Percentiles rank a stretch among this genome's conserved stretches.
These are phyloP conservation scores for Sebastolobus altivelis DNA, from an alignment of 2,797 vertebrate species.

Conservation along the genomic window DNA sequence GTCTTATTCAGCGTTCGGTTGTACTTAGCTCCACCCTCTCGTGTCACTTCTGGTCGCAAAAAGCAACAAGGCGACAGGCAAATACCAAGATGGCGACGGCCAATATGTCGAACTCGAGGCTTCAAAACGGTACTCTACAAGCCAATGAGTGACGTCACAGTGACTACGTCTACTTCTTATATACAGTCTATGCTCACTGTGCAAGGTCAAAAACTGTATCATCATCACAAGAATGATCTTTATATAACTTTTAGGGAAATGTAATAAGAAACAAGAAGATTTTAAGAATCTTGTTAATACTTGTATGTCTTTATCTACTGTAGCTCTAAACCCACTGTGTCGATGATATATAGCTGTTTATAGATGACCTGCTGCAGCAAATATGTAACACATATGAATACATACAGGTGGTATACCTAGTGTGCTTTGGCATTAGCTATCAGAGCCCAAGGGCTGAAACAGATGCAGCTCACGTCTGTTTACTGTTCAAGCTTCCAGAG, in stretches of 20 bases:
- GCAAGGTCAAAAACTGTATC: neutral
- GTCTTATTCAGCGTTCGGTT: too few relatives aligned
- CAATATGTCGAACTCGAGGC: too few relatives aligned
- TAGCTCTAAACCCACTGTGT: neutral
- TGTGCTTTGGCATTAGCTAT: slow-evolving; percentile 31
- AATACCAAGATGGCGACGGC: too few relatives aligned
- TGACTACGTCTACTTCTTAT: too few relatives aligned
- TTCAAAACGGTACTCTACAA: too few relatives aligned
- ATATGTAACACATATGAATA: slow-evolving; percentile 9
- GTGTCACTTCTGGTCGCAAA: too few relatives aligned
- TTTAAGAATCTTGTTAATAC: neutral
- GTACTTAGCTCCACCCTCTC: too few relatives aligned
- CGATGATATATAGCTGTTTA: neutral
- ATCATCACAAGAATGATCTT: neutral
- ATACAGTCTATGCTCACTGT: neutral
- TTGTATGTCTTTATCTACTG: neutral
- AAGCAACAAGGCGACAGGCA: accelerated
- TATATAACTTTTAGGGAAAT: neutral
- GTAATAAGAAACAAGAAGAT: neutral
- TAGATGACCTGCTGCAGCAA: neutral
- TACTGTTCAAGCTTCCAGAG: slow-evolving; percentile 38
- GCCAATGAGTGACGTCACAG: accelerated
- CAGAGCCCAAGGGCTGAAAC: slow-evolving; percentile 24
- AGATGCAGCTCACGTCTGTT: slow-evolving; percentile 32
- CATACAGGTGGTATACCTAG: slow-evolving; percentile 3